phyloP scores from a whole-genome alignment of 2,113 vertebrate genomes.

The Vulpes vulpes region DNA sequence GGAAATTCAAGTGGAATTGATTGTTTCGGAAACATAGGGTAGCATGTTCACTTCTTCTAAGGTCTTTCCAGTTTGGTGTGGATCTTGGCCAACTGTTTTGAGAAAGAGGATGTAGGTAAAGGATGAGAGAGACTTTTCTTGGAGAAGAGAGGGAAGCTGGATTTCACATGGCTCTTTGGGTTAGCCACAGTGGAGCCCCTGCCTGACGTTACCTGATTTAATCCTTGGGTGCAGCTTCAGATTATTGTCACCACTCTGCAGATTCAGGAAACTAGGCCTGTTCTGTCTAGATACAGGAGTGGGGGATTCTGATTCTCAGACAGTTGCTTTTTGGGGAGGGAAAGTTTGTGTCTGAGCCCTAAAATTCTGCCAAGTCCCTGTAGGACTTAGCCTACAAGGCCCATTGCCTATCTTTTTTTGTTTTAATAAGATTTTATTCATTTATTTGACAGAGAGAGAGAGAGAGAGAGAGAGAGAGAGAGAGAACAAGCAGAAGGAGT shows the following conservation, averaged over 20 bases:
- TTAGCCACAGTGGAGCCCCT: fast-evolving
- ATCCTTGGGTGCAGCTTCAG: background rate
- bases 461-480: too few species aligned
- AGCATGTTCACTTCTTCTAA: background rate
- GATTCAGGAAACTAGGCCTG: background rate
- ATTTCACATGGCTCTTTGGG: background rate
- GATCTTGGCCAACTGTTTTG: background rate
- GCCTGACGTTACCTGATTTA: background rate
- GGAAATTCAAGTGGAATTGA: background rate
- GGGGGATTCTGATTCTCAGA: background rate
- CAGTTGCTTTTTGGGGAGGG: background rate
- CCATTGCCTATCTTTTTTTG: background rate
- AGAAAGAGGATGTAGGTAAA: background rate
- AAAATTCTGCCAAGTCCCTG: background rate
- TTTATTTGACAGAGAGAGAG: too few species aligned
- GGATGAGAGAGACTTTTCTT: background rate
- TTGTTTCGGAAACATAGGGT: background rate
- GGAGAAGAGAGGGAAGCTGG: background rate
- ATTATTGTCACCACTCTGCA: background rate
- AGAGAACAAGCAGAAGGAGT: too few species aligned
- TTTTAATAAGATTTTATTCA: too few species aligned
- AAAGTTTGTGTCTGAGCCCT: background rate
- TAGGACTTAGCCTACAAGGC: background rate
- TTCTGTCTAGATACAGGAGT: background rate
- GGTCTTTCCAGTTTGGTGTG: background rate